These are phyloP conservation scores for Paedocypris sp. DNA, from an alignment of 2,113 vertebrate genomes.

Conservation along the genomic window DNA sequence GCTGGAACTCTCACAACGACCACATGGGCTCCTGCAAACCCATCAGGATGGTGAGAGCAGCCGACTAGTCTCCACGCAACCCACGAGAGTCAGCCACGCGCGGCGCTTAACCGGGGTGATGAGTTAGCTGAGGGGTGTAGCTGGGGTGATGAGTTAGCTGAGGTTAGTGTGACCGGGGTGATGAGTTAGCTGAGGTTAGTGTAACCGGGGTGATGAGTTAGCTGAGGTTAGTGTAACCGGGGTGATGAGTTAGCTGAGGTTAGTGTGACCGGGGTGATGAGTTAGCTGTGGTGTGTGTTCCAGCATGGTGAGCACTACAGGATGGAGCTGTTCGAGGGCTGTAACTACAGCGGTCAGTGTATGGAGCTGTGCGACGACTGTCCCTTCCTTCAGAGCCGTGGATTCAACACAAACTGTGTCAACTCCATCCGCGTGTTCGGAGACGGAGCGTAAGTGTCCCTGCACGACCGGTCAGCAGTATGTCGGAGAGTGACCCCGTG, in stretches of 20 bases:
- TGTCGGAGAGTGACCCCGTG: background rate
- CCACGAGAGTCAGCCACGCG: no score
- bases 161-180: background rate
- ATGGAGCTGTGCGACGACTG: slow-evolving; percentile 79
- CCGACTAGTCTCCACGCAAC: no score
- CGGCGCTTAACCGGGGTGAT: no score
- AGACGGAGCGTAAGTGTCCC: slow-evolving; percentile 77
- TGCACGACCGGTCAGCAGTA: background rate
- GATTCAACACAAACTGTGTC: slow-evolving; percentile 75
- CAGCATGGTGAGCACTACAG: slow-evolving; percentile 83
- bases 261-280: background rate
- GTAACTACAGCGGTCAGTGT: slow-evolving; percentile 74
- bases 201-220: slow-evolving; percentile 72
- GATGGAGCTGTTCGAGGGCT: slow-evolving; percentile 76
- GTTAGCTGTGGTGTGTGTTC: background rate
- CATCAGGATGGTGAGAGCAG: slow-evolving; percentile 70
- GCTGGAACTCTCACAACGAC: slow-evolving; percentile 80
- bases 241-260: no score
- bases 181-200: background rate
- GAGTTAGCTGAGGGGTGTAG: background rate
- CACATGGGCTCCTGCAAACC: slow-evolving; percentile 87
- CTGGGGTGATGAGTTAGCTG: no score
- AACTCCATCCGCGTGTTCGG: slow-evolving; percentile 80
- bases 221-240: no score
- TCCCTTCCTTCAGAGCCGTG: slow-evolving; percentile 77